Evolutionary conservation across 2,797 vertebrate species (phyloP).

Genomic region (Protosalanx chinensis): DNA sequence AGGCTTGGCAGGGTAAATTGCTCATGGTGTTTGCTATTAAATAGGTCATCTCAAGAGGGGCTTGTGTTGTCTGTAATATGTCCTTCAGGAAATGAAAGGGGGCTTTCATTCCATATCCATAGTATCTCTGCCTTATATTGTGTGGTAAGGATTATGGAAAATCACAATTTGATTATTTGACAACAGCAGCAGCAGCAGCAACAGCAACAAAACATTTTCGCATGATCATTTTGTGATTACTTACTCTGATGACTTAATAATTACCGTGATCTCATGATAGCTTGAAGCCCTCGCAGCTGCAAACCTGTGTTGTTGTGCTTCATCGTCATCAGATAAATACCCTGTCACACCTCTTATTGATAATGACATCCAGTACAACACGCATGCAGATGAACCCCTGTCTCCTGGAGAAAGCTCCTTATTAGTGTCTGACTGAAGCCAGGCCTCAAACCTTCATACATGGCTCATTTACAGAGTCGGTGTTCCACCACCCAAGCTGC

Average conservation of each 20-base stretch:
- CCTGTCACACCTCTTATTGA: not conserved
- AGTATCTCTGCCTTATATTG: not conserved
- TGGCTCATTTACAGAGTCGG: not conserved
- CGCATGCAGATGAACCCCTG: not conserved
- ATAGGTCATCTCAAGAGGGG: not conserved
- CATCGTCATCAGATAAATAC: not conserved
- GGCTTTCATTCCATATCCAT: not conserved
- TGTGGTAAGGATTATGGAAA: not conserved
- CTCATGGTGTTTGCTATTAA: constrained; percentile 3
- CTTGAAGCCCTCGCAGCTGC: not conserved
- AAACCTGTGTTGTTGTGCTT: not conserved
- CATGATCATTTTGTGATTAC: not conserved
- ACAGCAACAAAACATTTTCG: not conserved
- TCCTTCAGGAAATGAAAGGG: not conserved
- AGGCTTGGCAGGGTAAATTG: not conserved
- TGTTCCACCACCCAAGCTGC: constrained; percentile 2
- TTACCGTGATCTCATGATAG: too few species aligned
- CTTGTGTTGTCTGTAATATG: not conserved
- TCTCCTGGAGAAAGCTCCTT: not conserved
- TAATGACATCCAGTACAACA: too few species aligned
- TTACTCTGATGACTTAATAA: too few species aligned
- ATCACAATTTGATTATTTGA: too few species aligned
- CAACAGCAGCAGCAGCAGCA: not conserved
- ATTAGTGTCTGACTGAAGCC: not conserved
- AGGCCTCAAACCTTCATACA: not conserved